Evolutionary conservation across 2,113 vertebrate genomes (phyloP), one percentile per base, ranked within the genome.

Genomic region (Gadus macrocephalus): DNA sequence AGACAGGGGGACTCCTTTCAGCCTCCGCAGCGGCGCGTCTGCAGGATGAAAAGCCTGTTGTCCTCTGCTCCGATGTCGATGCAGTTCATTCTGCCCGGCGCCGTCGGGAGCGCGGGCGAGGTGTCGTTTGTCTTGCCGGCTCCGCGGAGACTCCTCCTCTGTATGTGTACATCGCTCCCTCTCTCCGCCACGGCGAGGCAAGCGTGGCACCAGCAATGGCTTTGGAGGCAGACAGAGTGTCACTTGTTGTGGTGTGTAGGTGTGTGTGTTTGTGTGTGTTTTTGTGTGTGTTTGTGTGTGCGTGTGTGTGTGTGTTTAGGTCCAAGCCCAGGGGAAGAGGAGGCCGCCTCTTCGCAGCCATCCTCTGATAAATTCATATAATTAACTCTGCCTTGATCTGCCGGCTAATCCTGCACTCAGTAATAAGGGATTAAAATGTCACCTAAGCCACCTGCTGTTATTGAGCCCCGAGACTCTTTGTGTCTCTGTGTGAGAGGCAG

Each of bases 371-470:
- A 91, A 92, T 92, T 91, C 89, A 89, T 90, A 89, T 92, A 91
- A 92, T 92, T 92, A 92, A 92, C 91, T 92, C 84, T 87, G 87
- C 85, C 91, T 89, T 90, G 90, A 92, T 92, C 90, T 91, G 90
- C 85, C 83, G 84, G 89, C 89, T 92, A 92, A 92, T 92, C 90
- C 91, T 86, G 82, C 85, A 85, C 89, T 90, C 86, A 83, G 89
- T 92, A 92, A 91, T 91, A 91, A 92, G 87, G 91, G 91, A 92
- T 91, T 91, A 91, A 91, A 90, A 91, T 91, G 91, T 90, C 83
- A 90, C 90, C 89, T 91, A 86, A 90, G 83, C 87, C 90, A 92
- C 90, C 90, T 91, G 90, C 91, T 91, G 89, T 86, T 90, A 90
- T 87, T 86, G 88, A 90, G 88, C 90, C 87, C 81, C 79, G 56